phyloP scores from a whole-genome alignment of 2,888 invertebrate genomes.

The Sceliomorpha sp. region DNA sequence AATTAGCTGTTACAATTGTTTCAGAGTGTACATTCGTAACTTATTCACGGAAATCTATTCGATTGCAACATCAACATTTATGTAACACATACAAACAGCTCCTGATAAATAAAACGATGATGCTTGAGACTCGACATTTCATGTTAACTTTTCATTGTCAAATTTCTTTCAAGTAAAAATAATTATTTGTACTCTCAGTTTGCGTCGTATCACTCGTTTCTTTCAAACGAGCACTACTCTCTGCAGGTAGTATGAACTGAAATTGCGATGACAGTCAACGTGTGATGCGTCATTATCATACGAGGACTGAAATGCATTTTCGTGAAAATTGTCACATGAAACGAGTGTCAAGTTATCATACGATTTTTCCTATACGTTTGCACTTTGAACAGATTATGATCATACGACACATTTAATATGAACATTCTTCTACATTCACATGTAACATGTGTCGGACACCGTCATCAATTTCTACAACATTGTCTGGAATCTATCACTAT shows the following conservation, averaged over 20 bases:
- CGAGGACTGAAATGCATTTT: no score
- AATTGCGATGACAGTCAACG: no score
- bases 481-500: constrained; percentile 17
- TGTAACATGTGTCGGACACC: constrained; percentile 5
- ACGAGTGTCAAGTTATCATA: constrained; percentile 8
- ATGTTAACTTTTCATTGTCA: not conserved
- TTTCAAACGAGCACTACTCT: no score
- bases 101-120: constrained; percentile 2
- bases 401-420: constrained; percentile 23
- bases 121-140: not conserved
- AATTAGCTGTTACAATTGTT: not conserved
- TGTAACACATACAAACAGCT: constrained; percentile 5
- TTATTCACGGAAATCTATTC: constrained; percentile 1
- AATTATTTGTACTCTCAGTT: no score
- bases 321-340: not conserved
- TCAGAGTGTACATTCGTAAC: not conserved
- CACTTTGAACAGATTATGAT: constrained; percentile 4
- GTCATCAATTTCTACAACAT: constrained; percentile 22
- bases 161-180: not conserved
- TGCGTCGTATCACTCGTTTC: no score
- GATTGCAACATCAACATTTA: constrained; percentile 2
- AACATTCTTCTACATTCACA: constrained; percentile 34
- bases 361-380: constrained; percentile 1
- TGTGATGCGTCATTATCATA: no score
- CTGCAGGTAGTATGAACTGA: no score